Evolutionary conservation across 2,888 invertebrate genomes (phyloP), one percentile per base, ranked within the genome.

Genomic region (Macaria liturata): DNA sequence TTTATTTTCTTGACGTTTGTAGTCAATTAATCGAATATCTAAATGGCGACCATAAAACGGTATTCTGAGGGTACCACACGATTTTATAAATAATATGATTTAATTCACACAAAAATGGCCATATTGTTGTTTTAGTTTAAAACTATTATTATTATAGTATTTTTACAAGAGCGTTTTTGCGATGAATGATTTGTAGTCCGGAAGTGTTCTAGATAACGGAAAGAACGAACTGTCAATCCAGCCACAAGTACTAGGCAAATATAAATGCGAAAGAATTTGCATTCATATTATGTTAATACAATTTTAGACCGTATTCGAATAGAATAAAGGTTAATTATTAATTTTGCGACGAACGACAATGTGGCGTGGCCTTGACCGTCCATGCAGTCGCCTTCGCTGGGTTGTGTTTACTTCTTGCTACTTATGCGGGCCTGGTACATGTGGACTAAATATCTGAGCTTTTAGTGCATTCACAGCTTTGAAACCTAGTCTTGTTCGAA

Each of bases 321-420:
- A 42, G n/a, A 42, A 54, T 61, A 59, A 57, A 59, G 61, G 31
- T 47, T 42, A 58, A 58, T 54, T 47, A 58, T 54, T 47, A 51
- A 52, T 56, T 62, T 39, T 31, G 52, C 48, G 32, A 51, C 46
- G 49, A 32, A 46, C 40, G 53, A 54, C 66, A 57, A 50, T 66
- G 66, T 63, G 63, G 42, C 59, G 49, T 68, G 71, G 67, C 81
- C 81, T 81, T 81, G 83, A 80, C 81, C 80, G 72, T 78, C 72
- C 69, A 65, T 65, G 62, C 64, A 65, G 62, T 66, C 60, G 64
- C 76, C 74, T 75, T 78, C 73, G 68, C 73, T 74, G 60, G 57
- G 59, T 66, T 67, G 69, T 67, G 72, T 69, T 62, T 61, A 70
- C 66, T 65, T 78, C 73, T 74, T 70, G 57, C 61, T 62, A 50